Percentiles rank a stretch among this genome's conserved stretches.
Conservation (phyloP, 1,140 invertebrate genomes). For the Oscheius sp. region DNA sequence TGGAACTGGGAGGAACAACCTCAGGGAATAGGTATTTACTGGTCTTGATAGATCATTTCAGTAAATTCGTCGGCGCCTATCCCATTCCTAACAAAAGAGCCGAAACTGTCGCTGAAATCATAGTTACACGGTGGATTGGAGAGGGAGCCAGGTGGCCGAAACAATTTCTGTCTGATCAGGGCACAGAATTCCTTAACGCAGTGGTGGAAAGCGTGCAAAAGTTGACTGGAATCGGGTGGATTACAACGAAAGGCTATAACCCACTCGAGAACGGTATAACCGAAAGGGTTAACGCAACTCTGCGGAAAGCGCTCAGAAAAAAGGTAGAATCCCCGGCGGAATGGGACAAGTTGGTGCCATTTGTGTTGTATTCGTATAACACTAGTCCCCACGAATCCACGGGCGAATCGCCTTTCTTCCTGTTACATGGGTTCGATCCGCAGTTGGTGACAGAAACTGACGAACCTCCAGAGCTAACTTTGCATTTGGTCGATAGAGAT, state of each 20-base stretch:
- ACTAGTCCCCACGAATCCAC: background rate
- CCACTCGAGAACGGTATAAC: background rate
- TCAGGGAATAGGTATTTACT: slow-evolving; percentile 4
- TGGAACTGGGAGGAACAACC: slow-evolving; percentile 3
- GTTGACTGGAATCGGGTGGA: background rate
- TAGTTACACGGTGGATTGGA: slow-evolving; percentile 3
- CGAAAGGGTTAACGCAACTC: slow-evolving; percentile 22
- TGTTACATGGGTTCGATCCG: background rate
- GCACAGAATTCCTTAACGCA: background rate
- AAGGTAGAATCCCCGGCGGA: background rate
- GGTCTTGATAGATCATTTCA: slow-evolving; percentile 16
- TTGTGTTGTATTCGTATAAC: background rate
- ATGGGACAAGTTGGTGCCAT: background rate
- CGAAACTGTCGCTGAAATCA: background rate
- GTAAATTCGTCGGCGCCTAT: slow-evolving; percentile 3
- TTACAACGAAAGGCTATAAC: background rate
- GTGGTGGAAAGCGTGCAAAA: background rate
- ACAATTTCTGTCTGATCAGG: background rate
- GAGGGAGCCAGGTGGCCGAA: background rate
- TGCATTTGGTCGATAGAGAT: background rate
- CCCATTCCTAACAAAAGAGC: slow-evolving; percentile 7
- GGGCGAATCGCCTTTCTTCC: background rate
- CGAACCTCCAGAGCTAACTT: background rate
- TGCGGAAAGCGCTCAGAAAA: background rate
- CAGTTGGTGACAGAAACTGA: background rate